A percentile compares a stretch with the other conserved stretches of the same genome.
These are phyloP conservation scores for Myopa tessellatipennis DNA, from an alignment of 2,888 invertebrate genomes.

Conservation along the genomic window DNA sequence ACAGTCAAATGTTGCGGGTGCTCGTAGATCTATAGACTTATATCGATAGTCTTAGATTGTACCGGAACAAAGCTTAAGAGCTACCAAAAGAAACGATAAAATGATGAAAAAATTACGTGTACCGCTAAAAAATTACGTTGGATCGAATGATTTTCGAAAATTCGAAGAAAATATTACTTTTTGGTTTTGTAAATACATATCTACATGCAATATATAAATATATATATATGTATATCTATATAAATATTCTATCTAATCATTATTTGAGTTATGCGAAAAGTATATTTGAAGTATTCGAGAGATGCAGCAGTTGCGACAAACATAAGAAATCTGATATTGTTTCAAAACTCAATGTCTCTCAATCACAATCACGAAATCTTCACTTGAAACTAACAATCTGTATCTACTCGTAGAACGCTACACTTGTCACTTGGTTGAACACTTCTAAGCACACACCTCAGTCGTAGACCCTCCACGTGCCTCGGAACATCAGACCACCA, in stretches of 20 bases:
- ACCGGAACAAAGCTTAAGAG: constrained; percentile 33
- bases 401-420: not conserved
- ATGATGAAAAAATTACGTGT: constrained; percentile 62
- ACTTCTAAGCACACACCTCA: not conserved
- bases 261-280: constrained; percentile 33
- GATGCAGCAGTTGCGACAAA: not conserved
- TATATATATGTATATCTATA: constrained; percentile 41
- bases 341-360: not conserved
- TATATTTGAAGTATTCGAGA: constrained; percentile 3
- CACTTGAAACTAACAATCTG: not conserved
- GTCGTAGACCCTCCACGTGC: too few species aligned
- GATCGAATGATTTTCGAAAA: constrained; percentile 33
- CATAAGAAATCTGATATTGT: not conserved
- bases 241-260: constrained; percentile 39
- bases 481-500: too few species aligned
- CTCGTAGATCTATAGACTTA: too few species aligned
- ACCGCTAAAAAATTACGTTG: constrained; percentile 32
- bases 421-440: not conserved
- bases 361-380: not conserved
- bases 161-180: constrained; percentile 59
- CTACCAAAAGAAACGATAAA: constrained; percentile 53
- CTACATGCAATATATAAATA: constrained; percentile 28
- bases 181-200: constrained; percentile 59
- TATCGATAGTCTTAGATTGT: too few species aligned
- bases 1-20: constrained; percentile 17